Base-by-base conservation (phyloP, 2,888 invertebrate species). In the Polyommatus iphigenia region DNA sequence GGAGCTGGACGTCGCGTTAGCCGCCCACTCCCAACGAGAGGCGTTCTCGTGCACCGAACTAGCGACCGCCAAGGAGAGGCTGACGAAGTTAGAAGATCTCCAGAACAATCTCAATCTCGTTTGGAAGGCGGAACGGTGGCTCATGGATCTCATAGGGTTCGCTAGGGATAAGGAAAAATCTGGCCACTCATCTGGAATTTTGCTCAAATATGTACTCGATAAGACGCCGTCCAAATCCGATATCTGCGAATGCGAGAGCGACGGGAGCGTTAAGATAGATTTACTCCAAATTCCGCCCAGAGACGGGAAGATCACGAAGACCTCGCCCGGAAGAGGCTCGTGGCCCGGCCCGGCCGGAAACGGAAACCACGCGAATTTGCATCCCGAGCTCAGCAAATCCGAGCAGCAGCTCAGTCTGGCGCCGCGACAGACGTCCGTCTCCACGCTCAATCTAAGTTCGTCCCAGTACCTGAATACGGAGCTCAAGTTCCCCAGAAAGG, bases 71-170 rank as follows among this genome's bases (percentile, higher is more conserved):
- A 98, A 98, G 89, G 97, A 98, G 84, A 96, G 98, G 79, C 92
- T 99, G 67, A 94, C 95, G 0, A 97, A 97, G 85, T 91, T 99
- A 46, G 97, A 97, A 86, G 97, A 98, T 77, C 95, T 99, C 71
- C 99, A 99, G 87, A 94, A 96, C 54, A 97, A 96, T 85, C 94
- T 99, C 73, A 99, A 99, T 85, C 91, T 95, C 0, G 96, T 98
- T 3, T 99, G 99, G 99, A 98, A 98, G 86, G 96, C 97, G 29
- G 97, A 98, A 71, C 96, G 99, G 24, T 99, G 99, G 99, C 95
- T 99, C 29, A 98, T 99, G 96, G 99, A 99, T 86, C 97, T 99
- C 7, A 98, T 99, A 78, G 96, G 98, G 0, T 98, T 98, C 87
- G 99, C 99, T 0, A 95, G 99, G 80, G 99, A 99, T 80, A 94